These are phyloP conservation scores for Motacilla alba DNA, from an alignment of 2,113 vertebrate species.

Conservation along the genomic window DNA sequence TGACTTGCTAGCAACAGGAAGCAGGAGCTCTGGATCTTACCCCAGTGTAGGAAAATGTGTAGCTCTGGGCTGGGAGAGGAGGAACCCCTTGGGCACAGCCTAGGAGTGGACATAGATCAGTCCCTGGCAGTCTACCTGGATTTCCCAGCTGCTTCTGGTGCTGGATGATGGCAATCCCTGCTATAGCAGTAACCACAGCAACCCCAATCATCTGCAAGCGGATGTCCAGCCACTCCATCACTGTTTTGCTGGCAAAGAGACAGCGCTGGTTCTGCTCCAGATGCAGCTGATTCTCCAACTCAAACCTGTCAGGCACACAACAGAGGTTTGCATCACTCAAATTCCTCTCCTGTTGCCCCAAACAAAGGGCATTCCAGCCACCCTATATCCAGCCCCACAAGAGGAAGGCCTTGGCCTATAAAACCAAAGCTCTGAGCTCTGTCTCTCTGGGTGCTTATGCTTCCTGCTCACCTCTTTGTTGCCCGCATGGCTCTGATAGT, in stretches of 20 bases:
- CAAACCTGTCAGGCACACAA: slow-evolving; percentile 78
- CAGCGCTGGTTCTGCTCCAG: slow-evolving; percentile 93
- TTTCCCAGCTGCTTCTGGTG: slow-evolving; percentile 81
- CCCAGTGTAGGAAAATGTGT: background rate
- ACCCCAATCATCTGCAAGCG: slow-evolving; percentile 95
- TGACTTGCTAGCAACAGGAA: background rate
- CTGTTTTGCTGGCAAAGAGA: slow-evolving; percentile 85
- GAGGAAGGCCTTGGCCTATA: background rate
- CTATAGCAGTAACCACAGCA: slow-evolving; percentile 82
- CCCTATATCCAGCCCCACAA: background rate
- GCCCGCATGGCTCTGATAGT: slow-evolving; percentile 84
- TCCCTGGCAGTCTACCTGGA: slow-evolving; percentile 76
- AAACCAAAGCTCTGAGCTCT: background rate
- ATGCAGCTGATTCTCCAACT: slow-evolving; percentile 80
- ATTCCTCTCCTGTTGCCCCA: background rate
- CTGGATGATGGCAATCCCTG: slow-evolving; percentile 85
- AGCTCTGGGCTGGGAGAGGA: background rate
- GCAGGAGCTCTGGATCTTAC: background rate
- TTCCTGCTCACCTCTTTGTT: slow-evolving; percentile 75
- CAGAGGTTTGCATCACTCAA: background rate
- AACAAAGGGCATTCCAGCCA: background rate
- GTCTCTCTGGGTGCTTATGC: background rate
- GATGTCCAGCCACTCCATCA: slow-evolving; percentile 92
- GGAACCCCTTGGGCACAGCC: background rate
- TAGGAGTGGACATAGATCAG: background rate